Base-by-base conservation (phyloP, 2,888 invertebrate species). In the Hemicrepidius hirtus region DNA sequence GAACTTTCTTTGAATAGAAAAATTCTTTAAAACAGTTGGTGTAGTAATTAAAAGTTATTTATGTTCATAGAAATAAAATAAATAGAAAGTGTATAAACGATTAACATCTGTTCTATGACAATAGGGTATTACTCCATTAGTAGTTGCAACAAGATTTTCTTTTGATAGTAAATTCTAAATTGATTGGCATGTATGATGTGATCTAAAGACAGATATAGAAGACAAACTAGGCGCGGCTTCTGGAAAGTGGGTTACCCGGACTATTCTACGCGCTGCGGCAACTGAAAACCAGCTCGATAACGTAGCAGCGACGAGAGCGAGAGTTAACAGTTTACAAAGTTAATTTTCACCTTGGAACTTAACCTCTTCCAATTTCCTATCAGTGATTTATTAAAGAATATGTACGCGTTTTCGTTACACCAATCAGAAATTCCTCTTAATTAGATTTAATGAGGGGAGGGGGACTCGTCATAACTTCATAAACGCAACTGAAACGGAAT, bases 161-260 rank as follows among this genome's bases (percentile, higher is more conserved):
- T n/a, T 32, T 32, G 32, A 32, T 32, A 32, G 7, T 9, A n/a
- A n/a, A n/a, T n/a, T n/a, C n/a, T n/a, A n/a, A n/a, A 37, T 57
- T 37, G 62, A 62, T 46, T 18, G 62, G 16, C 46, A 46, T 16
- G 28, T 59, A 28, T 44, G 62, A 59, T 41, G 62, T 44, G 62
- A 62, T 62, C 44, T 9, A 59, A 62, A 20, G 62, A 62, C 62
- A 50, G 64, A 64, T 46, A 57, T 57, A 68, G 41, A 69, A 65
- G 57, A 62, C 35, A 46, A 68, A 46, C 65, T 73, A 73, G 73
- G 73, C 65, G 73, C 68, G 73, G 73, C 68, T 65, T 18, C 24
- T 53, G 64, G 65, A 73, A 73, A 73, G 73, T 73, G 73, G 73
- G 73, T 73, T 73, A 73, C 73, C 68, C 73, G 73, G 73, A 73